A percentile compares a stretch with the other conserved stretches of the same genome.
Conservation (phyloP, 2,888 invertebrate genomes). For the Iphiclides podalirius region DNA sequence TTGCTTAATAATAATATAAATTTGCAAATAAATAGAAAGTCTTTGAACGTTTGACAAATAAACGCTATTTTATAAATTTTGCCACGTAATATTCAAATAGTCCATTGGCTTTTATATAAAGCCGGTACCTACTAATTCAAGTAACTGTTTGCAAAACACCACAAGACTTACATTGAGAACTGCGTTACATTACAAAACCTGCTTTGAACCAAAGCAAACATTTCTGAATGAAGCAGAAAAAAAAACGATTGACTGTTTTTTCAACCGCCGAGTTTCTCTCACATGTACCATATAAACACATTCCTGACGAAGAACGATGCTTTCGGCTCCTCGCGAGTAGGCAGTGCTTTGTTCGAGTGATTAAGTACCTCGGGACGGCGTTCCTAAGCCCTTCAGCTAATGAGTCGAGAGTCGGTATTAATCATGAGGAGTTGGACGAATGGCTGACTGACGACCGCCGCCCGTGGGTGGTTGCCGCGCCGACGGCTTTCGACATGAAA, state of each 20-base stretch:
- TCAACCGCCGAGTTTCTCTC: conserved; percentile 27
- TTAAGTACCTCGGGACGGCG: conserved; percentile 70
- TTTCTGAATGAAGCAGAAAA: too few species aligned
- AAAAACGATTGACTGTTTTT: not conserved
- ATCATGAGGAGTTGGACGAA: conserved; percentile 73
- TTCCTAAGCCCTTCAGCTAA: conserved; percentile 79
- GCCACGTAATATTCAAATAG: too few species aligned
- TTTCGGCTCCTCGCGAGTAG: conserved; percentile 75
- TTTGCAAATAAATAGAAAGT: too few species aligned
- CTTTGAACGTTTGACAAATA: too few species aligned
- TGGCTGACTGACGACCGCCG: conserved; percentile 53
- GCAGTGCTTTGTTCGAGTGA: conserved; percentile 78
- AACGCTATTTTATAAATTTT: too few species aligned
- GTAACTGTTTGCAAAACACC: too few species aligned
- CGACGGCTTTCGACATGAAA: conserved; percentile 39
- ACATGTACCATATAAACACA: conserved; percentile 49
- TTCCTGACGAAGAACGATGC: conserved; percentile 80
- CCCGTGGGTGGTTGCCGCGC: conserved; percentile 59
- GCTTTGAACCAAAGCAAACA: too few species aligned
- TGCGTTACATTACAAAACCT: too few species aligned
- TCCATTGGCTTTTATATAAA: too few species aligned
- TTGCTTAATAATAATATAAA: too few species aligned
- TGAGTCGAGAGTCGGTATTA: conserved; percentile 76
- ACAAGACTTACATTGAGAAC: too few species aligned
- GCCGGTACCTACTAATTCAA: too few species aligned